These are phyloP conservation scores for Heliconius melpomene DNA, from an alignment of 1,140 invertebrate genomes.

Conservation along the genomic window DNA sequence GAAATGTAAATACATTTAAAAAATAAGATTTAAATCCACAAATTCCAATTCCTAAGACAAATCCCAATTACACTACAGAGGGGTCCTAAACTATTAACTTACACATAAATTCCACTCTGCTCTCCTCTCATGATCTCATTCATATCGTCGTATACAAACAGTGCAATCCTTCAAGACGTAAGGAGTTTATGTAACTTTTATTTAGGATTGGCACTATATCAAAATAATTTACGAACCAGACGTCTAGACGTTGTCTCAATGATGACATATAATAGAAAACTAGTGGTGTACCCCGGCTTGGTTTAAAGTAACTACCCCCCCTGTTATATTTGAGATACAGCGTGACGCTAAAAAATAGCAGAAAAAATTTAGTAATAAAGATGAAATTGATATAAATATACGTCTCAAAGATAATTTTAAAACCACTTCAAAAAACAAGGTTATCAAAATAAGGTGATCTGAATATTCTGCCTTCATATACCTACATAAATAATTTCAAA, in stretches of 20 bases:
- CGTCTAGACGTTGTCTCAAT: slow-evolving; percentile 13
- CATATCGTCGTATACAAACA: not conserved
- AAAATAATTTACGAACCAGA: slow-evolving; percentile 8
- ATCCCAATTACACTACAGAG: too few relatives aligned
- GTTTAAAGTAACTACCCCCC: not conserved
- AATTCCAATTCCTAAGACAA: too few relatives aligned
- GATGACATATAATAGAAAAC: not conserved
- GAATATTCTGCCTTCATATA: too few relatives aligned
- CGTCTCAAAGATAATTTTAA: not conserved
- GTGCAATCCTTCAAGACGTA: not conserved
- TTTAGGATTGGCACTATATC: not conserved
- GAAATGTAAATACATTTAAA: too few relatives aligned
- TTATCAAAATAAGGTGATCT: not conserved
- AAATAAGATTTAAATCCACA: too few relatives aligned
- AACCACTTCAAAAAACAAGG: slow-evolving; percentile 5
- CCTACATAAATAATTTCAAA: too few relatives aligned
- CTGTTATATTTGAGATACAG: too few relatives aligned
- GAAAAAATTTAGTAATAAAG: not conserved
- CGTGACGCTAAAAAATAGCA: too few relatives aligned
- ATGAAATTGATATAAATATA: not conserved
- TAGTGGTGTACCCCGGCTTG: not conserved
- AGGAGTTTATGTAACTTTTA: not conserved
- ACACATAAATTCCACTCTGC: not conserved
- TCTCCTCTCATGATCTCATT: not conserved
- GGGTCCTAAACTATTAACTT: too few relatives aligned